Evolutionary conservation across 2,113 vertebrate species (phyloP).

Genomic region (Coreoperca whiteheadi): DNA sequence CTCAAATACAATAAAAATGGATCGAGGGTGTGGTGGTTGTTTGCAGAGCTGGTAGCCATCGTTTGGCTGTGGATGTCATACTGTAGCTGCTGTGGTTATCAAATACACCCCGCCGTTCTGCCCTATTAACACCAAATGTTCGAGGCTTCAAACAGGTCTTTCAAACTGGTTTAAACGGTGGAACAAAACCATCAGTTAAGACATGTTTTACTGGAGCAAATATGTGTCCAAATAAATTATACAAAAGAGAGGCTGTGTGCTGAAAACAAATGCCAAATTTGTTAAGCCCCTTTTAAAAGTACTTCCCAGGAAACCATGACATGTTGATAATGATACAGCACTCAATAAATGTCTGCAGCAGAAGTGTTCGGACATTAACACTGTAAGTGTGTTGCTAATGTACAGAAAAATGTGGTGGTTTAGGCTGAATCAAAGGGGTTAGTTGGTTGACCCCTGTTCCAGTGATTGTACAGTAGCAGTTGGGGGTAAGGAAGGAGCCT

Average conservation of each 20-base stretch:
- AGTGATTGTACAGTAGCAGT: constrained; percentile 43
- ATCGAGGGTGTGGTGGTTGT: constrained; percentile 95
- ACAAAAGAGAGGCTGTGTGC: constrained; percentile 5
- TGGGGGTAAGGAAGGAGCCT: constrained; percentile 35
- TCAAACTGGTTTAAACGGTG: constrained; percentile 63
- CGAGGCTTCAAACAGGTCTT: constrained; percentile 65
- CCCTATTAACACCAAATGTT: constrained; percentile 80
- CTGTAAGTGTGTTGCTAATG: constrained; percentile 9
- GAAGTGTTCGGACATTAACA: neutral
- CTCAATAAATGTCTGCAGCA: neutral
- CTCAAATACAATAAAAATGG: constrained; percentile 99
- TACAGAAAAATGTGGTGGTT: constrained; percentile 11
- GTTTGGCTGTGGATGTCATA: constrained; percentile 90
- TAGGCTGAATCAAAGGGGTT: neutral
- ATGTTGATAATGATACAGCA: neutral
- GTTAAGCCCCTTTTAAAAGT: constrained; percentile 22
- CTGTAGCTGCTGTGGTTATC: constrained; percentile 86
- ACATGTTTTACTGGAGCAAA: constrained; percentile 48
- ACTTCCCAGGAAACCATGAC: constrained; percentile 7
- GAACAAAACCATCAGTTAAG: constrained; percentile 68
- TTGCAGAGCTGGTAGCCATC: constrained; percentile 93
- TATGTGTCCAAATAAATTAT: constrained; percentile 41
- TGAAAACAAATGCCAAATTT: constrained; percentile 15
- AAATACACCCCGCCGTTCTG: constrained; percentile 80
- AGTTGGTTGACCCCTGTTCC: constrained; percentile 26